These are phyloP conservation scores for Baryphthengus martii DNA, from an alignment of 2,113 vertebrate species.

Conservation along the genomic window DNA sequence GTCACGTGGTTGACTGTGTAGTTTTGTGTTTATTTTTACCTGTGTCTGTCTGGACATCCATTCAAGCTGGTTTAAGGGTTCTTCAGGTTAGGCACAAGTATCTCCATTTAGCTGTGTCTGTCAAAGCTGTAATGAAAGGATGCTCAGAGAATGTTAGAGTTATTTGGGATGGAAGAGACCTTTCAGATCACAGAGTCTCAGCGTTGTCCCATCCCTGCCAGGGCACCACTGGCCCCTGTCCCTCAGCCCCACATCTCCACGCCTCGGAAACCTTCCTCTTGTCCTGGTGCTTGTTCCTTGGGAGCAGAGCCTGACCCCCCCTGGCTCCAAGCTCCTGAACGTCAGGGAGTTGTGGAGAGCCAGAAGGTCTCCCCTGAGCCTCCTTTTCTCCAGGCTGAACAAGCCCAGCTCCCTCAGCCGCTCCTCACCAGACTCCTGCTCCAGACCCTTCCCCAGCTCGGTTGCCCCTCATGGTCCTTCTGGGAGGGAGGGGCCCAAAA, in stretches of 20 bases:
- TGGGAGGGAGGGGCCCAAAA: no score
- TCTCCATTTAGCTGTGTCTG: background rate
- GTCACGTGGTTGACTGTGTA: background rate
- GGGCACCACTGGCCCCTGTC: background rate
- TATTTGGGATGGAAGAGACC: background rate
- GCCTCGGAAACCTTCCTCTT: no score
- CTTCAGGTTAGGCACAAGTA: background rate
- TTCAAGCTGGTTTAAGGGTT: background rate
- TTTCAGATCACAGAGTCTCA: background rate
- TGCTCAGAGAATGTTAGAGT: background rate
- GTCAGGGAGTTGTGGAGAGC: no score
- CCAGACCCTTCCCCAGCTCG: no score
- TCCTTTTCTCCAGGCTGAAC: no score
- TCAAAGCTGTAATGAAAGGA: background rate
- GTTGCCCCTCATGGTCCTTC: no score
- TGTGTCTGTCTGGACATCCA: background rate
- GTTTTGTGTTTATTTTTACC: background rate
- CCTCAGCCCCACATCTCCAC: background rate
- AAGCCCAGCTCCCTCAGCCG: no score
- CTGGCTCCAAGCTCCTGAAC: no score
- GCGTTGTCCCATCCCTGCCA: background rate
- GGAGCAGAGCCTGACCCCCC: no score
- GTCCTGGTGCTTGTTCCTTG: no score
- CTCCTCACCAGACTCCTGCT: no score
- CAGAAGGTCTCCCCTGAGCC: no score